A percentile compares a stretch with the other conserved stretches of the same genome.
These are phyloP conservation scores for Sympetrum striolatum DNA, from an alignment of 2,888 invertebrate genomes.

Conservation along the genomic window DNA sequence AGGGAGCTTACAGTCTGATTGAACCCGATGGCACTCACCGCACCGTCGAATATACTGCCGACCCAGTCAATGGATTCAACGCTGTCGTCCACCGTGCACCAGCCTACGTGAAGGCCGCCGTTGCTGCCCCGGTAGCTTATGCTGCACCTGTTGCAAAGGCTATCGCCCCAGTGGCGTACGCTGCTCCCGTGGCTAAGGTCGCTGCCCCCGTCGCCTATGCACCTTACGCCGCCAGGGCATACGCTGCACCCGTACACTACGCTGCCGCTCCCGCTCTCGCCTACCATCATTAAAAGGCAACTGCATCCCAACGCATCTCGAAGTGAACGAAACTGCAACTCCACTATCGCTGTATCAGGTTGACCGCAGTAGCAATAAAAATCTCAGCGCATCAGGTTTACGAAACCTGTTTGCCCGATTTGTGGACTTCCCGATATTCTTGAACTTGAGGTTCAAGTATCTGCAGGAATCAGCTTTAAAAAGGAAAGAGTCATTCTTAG, in stretches of 20 bases:
- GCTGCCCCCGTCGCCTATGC: constrained; percentile 33
- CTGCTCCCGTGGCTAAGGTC: constrained; percentile 29
- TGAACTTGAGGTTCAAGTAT: constrained; percentile 3
- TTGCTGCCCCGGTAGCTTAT: constrained; percentile 40
- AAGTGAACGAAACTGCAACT: neutral
- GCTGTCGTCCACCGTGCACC: constrained; percentile 35
- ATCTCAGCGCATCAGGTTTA: neutral
- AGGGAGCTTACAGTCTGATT: constrained; percentile 36
- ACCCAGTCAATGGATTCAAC: constrained; percentile 45
- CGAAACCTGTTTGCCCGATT: neutral
- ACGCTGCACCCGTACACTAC: constrained; percentile 21
- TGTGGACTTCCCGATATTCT: neutral
- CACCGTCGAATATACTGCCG: constrained; percentile 43
- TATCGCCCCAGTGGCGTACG: constrained; percentile 6
- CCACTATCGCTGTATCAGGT: neutral
- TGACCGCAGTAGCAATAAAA: neutral
- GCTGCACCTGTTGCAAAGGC: constrained; percentile 26
- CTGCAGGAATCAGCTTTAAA: neutral
- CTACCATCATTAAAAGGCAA: neutral
- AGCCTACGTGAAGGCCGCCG: constrained; percentile 23
- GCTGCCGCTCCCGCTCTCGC: constrained; percentile 44
- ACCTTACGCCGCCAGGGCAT: neutral
- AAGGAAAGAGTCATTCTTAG: neutral
- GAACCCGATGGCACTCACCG: constrained; percentile 44
- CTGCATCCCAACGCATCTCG: neutral